A percentile compares a stretch with the other conserved stretches of the same genome.
phyloP scores from a whole-genome alignment of 2,113 vertebrate species.

The Neolamprologus brichardi region DNA sequence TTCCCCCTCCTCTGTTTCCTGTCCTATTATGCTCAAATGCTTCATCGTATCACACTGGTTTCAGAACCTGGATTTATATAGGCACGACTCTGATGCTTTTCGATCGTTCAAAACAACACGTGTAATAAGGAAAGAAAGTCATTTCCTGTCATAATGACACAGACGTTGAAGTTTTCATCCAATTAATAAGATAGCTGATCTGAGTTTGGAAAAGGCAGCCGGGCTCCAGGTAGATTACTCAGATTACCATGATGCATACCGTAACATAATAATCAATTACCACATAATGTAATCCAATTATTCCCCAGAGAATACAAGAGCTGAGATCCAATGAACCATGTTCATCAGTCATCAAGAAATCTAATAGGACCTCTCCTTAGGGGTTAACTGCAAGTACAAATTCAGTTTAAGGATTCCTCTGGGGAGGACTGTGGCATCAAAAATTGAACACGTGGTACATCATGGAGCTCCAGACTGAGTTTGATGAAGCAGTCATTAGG shows the following conservation, averaged over 20 bases:
- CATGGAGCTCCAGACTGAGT: constrained; percentile 30
- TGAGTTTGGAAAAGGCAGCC: neutral
- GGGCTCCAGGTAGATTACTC: constrained; percentile 50
- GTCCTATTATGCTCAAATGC: neutral
- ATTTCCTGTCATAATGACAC: constrained; percentile 44
- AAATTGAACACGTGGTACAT: constrained; percentile 44
- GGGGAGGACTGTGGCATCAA: constrained; percentile 52
- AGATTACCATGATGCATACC: constrained; percentile 57
- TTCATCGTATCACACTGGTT: neutral
- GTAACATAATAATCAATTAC: constrained; percentile 71
- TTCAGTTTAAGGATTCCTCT: constrained; percentile 59
- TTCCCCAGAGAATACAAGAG: constrained; percentile 54
- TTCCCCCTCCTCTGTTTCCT: constrained; percentile 7
- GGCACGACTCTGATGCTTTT: neutral
- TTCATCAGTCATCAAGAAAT: constrained; percentile 74
- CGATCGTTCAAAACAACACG: neutral
- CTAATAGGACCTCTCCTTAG: constrained; percentile 67
- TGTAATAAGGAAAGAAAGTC: constrained; percentile 8
- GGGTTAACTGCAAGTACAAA: constrained; percentile 56
- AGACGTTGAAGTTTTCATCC: constrained; percentile 36
- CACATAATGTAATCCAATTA: constrained; percentile 60
- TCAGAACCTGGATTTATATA: neutral
- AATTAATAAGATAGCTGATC: constrained; percentile 33
- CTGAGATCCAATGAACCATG: constrained; percentile 57
- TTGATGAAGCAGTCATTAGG: constrained; percentile 37